Evolutionary conservation across 1,140 invertebrate species (phyloP), one percentile per base, ranked within the genome.

Genomic region (Achatina immaculata): DNA sequence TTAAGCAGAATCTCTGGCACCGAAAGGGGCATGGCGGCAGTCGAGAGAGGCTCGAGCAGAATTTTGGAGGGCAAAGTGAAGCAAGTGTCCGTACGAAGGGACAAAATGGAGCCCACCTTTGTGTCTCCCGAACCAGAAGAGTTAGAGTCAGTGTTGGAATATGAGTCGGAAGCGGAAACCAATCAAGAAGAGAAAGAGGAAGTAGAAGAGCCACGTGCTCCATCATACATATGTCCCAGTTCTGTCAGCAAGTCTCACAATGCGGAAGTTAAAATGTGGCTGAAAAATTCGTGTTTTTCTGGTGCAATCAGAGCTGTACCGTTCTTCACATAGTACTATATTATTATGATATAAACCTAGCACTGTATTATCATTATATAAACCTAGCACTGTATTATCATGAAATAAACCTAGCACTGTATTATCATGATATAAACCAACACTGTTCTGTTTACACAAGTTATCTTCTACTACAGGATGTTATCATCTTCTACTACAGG

Each of bases 241-340:
- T 84, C 83, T 28, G 81, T 80, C 55, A 76, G 43, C 19, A 84
- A 80, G 62, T 84, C 83, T 24, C 71, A 77, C 6, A 71, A 82
- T 43, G 62, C 48, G 16, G 83, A 81, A 21, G 74, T 80, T 31
- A 82, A 82, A 51, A 71, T 78, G 31, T 84, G 83, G 83, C 66
- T 84, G 51, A 66, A 36, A 43, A 77, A 80, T 21, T 75, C 81
- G 21, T 51, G 45, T 21, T 84, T 84, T 65, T 43, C 74, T 19
- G 16, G 58, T 16, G 83, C 80, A 21, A 66, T 40, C 71, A 77
- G 48, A 71, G 73, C 55, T 55, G 45, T 83, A 2, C 83, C 83
- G 0, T 36, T 83, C 14, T 71, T 72, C 45, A 80, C 38, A 77
- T n/a, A n/a, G n/a, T n/a, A n/a, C n/a, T n/a, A n/a, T n/a, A n/a